These are phyloP conservation scores for Trichopoda pennipes DNA, from an alignment of 2,888 invertebrate species.

Conservation along the genomic window DNA sequence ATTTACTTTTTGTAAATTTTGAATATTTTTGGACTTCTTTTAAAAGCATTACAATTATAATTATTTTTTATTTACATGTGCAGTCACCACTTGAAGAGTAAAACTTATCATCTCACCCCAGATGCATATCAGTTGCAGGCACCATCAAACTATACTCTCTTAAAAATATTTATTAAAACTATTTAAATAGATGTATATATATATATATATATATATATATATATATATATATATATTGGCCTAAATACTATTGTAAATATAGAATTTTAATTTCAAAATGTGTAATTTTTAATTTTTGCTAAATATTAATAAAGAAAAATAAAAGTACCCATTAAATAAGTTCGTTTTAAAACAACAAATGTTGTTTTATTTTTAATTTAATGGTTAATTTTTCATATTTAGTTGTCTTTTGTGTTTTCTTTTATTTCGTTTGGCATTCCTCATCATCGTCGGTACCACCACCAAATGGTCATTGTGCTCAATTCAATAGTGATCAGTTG, in stretches of 20 bases:
- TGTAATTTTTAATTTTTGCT: constrained; percentile 20
- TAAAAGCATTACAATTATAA: too few relatives aligned
- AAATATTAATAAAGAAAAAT: constrained; percentile 16
- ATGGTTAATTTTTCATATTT: constrained; percentile 40
- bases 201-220: constrained; percentile 2
- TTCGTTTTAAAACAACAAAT: constrained; percentile 41
- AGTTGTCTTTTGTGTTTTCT: constrained; percentile 17
- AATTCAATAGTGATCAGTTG: constrained; percentile 10
- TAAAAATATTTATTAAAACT: too few relatives aligned
- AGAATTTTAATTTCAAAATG: constrained; percentile 37
- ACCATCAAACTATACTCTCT: too few relatives aligned
- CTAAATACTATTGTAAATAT: constrained; percentile 31
- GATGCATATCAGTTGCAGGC: too few relatives aligned
- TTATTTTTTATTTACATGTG: too few relatives aligned
- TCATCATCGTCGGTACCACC: constrained; percentile 19
- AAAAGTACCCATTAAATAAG: constrained; percentile 31
- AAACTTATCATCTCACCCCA: too few relatives aligned
- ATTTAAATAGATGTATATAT: too few relatives aligned
- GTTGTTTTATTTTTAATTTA: constrained; percentile 20
- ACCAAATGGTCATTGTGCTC: constrained; percentile 18
- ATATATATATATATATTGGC: constrained; percentile 6
- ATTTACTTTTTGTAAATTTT: too few relatives aligned
- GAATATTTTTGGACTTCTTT: too few relatives aligned
- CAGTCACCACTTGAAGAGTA: too few relatives aligned
- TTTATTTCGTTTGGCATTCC: constrained; percentile 40